Conservation (phyloP, 2,888 invertebrate genomes). For the Euplexia lucipara region DNA sequence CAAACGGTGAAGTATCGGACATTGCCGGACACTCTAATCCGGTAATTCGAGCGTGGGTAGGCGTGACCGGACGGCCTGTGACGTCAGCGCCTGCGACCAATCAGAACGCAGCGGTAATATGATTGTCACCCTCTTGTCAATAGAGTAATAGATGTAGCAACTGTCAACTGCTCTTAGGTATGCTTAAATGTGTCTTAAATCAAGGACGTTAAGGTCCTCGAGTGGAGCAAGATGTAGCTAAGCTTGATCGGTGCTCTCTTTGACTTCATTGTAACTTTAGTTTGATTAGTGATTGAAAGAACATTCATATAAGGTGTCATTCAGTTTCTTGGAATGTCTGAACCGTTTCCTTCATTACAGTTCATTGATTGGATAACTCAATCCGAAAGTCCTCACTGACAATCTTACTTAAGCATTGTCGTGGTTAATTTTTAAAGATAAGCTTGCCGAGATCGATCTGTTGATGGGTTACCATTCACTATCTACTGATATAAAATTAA, state of each 20-base stretch:
- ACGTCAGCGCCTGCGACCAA: slow-evolving; percentile 83
- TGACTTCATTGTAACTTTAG: neutral
- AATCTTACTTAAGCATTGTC: neutral
- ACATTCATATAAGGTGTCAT: neutral
- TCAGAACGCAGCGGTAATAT: slow-evolving; percentile 74
- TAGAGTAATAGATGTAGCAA: slow-evolving; percentile 56
- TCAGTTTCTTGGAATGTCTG: slow-evolving; percentile 10
- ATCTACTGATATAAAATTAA: no score
- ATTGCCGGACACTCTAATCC: slow-evolving; percentile 80
- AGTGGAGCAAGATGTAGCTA: neutral
- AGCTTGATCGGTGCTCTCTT: neutral
- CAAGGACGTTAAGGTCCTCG: slow-evolving; percentile 14
- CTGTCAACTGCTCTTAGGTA: slow-evolving; percentile 9
- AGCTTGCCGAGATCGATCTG: no score
- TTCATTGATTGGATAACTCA: neutral
- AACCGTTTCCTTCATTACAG: slow-evolving; percentile 1
- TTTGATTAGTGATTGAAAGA: neutral
- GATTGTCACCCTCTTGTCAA: slow-evolving; percentile 81
- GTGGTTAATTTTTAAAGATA: no score
- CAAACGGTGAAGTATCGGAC: slow-evolving; percentile 44
- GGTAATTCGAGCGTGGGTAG: slow-evolving; percentile 75
- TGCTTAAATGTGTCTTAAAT: slow-evolving; percentile 40
- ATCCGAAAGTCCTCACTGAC: neutral
- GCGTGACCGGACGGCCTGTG: slow-evolving; percentile 81
- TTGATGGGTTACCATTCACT: no score